Conservation (phyloP, 2,797 vertebrate species). For the Silurus lanzhouensis region DNA sequence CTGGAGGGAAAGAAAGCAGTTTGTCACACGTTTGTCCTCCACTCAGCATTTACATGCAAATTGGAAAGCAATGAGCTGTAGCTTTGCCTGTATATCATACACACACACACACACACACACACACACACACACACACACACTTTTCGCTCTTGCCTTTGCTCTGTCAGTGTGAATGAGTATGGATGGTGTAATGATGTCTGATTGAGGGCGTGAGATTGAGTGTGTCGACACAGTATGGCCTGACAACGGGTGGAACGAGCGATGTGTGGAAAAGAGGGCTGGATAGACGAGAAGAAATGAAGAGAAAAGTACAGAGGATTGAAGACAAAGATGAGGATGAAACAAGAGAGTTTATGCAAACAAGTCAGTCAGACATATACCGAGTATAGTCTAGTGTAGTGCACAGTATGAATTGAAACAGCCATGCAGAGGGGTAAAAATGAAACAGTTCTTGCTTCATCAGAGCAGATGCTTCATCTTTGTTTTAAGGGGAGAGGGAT, state of each 20-base stretch:
- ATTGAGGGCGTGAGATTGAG: constrained; percentile 91
- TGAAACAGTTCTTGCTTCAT: too few species aligned
- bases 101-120: constrained; percentile 64
- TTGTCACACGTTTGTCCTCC: constrained; percentile 80
- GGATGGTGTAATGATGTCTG: constrained; percentile 99
- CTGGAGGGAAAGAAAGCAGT: constrained; percentile 95
- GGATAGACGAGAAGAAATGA: neutral
- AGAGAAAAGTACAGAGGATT: neutral
- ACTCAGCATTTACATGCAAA: constrained; percentile 98
- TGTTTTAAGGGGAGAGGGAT: neutral
- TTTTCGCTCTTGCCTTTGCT: constrained; percentile 60
- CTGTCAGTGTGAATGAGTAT: constrained; percentile 99
- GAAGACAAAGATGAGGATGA: neutral
- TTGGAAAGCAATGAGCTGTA: constrained; percentile 99
- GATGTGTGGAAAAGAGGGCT: constrained; percentile 40
- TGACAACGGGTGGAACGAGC: constrained; percentile 65
- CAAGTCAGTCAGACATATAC: neutral
- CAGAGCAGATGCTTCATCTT: neutral
- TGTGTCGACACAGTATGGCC: constrained; percentile 98
- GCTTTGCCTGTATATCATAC: constrained; percentile 97
- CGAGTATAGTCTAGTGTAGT: neutral
- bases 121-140: constrained; percentile 30
- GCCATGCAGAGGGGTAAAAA: neutral
- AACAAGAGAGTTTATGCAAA: neutral
- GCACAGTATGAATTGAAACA: neutral